Evolutionary conservation across 2,113 vertebrate genomes (phyloP).

Genomic region (Murina feae): DNA sequence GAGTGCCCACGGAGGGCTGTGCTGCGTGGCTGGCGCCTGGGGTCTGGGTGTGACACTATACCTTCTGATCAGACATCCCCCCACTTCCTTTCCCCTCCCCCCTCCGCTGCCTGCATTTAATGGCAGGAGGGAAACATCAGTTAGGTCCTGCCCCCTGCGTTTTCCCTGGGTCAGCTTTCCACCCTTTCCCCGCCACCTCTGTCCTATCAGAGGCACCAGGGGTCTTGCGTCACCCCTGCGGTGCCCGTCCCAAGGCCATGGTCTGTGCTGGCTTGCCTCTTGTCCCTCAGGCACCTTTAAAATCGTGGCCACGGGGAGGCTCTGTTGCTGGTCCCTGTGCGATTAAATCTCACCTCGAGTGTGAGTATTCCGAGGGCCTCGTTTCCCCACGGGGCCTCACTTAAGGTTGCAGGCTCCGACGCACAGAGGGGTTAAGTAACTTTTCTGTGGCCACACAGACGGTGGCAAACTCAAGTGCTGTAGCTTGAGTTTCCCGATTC

Average conservation of each 20-base stretch:
- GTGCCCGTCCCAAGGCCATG: background rate
- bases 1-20: accelerated
- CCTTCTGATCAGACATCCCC: background rate
- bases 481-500: background rate
- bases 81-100: too few species aligned
- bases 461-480: too few species aligned
- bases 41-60: background rate
- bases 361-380: accelerated
- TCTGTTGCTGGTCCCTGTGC: accelerated
- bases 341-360: background rate
- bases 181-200: background rate
- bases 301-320: background rate
- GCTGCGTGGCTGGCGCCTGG: background rate
- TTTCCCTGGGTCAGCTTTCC: background rate
- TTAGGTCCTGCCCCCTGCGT: background rate
- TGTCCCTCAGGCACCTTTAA: background rate
- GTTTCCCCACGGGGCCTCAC: background rate
- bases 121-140: background rate
- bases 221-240: background rate
- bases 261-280: background rate
- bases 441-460: background rate
- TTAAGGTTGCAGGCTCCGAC: background rate
- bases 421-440: background rate
- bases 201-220: background rate
- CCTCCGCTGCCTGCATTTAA: background rate